Evolutionary conservation across 2,113 vertebrate genomes (phyloP).

Genomic region (Sarotherodon lohbergeri): DNA sequence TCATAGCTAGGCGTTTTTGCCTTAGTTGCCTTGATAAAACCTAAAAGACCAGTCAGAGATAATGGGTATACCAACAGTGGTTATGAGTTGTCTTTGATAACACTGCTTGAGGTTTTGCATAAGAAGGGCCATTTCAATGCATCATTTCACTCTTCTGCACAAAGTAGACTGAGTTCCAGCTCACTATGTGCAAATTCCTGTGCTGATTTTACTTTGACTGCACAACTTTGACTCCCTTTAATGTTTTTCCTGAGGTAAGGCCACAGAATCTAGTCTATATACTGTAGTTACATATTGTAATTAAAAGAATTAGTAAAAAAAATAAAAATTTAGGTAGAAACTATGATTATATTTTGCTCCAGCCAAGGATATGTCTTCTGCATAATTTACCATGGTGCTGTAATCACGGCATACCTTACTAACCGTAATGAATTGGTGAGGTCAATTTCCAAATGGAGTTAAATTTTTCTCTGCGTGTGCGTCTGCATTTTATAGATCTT

Average conservation of each 20-base stretch:
- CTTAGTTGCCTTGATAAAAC: background rate
- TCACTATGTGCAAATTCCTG: background rate
- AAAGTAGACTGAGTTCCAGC: background rate
- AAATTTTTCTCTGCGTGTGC: background rate
- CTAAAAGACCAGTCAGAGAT: background rate
- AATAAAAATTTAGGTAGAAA: background rate
- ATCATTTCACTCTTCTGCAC: background rate
- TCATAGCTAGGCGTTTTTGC: background rate
- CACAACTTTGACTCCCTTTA: background rate
- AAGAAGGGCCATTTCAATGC: background rate
- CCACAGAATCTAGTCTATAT: background rate
- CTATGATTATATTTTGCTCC: background rate
- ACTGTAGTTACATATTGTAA: background rate
- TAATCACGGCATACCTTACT: background rate
- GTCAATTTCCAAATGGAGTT: background rate
- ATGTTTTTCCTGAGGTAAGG: background rate
- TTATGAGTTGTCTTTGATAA: background rate
- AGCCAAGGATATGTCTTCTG: background rate
- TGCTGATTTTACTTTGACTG: background rate
- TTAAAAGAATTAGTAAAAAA: background rate
- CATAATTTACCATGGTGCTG: background rate
- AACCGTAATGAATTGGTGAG: background rate
- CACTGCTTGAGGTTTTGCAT: background rate
- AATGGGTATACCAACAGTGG: background rate
- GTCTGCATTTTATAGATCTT: no score